phyloP scores from a whole-genome alignment of 1,140 invertebrate genomes.

The Brevipalpus yothersi region DNA sequence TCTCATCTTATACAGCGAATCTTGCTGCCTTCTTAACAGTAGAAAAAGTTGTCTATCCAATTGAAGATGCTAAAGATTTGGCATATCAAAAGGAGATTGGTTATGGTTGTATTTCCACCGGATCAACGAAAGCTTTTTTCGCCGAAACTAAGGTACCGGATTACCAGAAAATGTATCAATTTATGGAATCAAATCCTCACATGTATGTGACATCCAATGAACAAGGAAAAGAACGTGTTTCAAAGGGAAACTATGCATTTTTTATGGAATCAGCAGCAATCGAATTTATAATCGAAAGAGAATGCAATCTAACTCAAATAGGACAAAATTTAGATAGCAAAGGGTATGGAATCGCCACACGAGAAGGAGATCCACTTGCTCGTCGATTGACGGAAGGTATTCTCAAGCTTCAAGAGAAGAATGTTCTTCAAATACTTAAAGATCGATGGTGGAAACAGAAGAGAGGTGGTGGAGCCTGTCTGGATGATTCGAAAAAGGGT shows the following conservation, averaged over 20 bases:
- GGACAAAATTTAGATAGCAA: conserved; percentile 81
- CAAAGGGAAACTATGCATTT: conserved; percentile 41
- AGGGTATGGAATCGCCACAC: conserved; percentile 22
- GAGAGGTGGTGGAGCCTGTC: conserved; percentile 12
- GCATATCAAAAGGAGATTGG: conserved; percentile 27
- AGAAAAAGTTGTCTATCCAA: conserved; percentile 27
- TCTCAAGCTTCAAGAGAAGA: conserved; percentile 22
- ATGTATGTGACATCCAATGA: conserved; percentile 52
- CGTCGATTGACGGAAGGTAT: conserved; percentile 19
- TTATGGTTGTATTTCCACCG: conserved; percentile 25
- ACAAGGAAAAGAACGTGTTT: conserved; percentile 64
- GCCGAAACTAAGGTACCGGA: conserved; percentile 62
- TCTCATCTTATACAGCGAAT: conserved; percentile 31
- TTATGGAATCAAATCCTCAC: conserved; percentile 49
- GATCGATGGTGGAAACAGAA: conserved; percentile 19
- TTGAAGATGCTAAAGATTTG: conserved; percentile 28
- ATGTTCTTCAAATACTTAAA: conserved; percentile 21
- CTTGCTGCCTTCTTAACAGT: conserved; percentile 31
- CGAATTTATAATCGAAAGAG: conserved; percentile 78
- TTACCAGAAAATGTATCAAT: conserved; percentile 52
- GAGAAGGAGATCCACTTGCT: conserved; percentile 11
- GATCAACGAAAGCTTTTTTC: conserved; percentile 23
- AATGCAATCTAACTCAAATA: conserved; percentile 93
- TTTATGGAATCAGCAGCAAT: conserved; percentile 91
- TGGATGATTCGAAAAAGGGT: conserved; percentile 11